Evolutionary conservation across 2,797 vertebrate genomes (phyloP), one percentile per base, ranked within the genome.

Genomic region (Alcedo quadribrachys): DNA sequence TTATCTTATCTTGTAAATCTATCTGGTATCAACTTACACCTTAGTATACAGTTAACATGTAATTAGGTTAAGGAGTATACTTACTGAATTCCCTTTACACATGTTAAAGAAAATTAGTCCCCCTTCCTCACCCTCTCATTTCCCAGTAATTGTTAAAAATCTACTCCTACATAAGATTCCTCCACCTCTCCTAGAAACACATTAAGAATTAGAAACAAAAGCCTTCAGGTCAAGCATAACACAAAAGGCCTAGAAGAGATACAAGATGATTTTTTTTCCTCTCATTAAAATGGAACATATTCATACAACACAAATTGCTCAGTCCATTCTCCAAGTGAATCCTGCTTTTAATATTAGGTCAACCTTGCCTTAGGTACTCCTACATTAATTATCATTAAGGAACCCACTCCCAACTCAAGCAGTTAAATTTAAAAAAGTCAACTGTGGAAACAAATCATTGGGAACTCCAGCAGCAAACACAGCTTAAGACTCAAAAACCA

Each of bases 401-500:
- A 92, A 70, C 13, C 17, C 63, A 67, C 9, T 57, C 11, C 28
- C 16, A 75, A 30, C 5, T 5, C 30, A 71, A 61, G 16, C 8
- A 87, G 32, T 32, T 55, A 28, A 46, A 48, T 65, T 33, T 10
- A 10, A 35, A 75, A 8, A 62, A 74, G 12, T 42, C 21, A 43
- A 4, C 30, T 67, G 48, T 21, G 1, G 1, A 20, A 89, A 76
- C 2, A 0, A 61, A 20, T 11, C 11, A n/a, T 1, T 35, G 8
- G 12, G 17, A 73, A 33, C 12, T 51, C 17, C 35, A 54, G 21
- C 69, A 66, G 21, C 60, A 13, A 27, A 78, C 5, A 40, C 5
- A 74, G 32, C 10, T 35, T 43, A 85, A 81, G 24, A 54, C 25
- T 68, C 9, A 65, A 55, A 86, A 75, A 57, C 0, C 0, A 2